phyloP scores from a whole-genome alignment of 2,888 invertebrate genomes.

The Chouioia cunea region DNA sequence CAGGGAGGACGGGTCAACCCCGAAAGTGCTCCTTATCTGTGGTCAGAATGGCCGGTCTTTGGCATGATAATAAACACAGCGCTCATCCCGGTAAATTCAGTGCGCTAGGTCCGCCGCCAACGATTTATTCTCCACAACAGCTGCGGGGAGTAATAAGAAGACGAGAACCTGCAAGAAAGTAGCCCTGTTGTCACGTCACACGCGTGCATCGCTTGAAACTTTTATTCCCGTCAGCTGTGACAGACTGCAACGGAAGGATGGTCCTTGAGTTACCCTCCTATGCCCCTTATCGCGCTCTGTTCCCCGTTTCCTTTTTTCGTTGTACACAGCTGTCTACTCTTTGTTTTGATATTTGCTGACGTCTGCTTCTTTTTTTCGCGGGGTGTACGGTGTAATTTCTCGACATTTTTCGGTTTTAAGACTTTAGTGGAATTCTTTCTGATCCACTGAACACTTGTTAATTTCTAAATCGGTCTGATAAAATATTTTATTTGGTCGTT shows the following conservation, averaged over 20 bases:
- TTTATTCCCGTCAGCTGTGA: conserved; percentile 39
- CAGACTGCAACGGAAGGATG: conserved; percentile 5
- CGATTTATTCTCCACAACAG: conserved; percentile 26
- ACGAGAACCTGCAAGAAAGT: background rate
- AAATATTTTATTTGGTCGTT: too few relatives aligned
- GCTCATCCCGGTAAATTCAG: background rate
- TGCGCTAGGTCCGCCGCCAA: background rate
- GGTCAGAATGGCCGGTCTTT: conserved; percentile 2
- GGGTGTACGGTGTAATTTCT: too few relatives aligned
- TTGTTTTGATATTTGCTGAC: too few relatives aligned
- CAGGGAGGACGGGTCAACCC: background rate
- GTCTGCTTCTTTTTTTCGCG: too few relatives aligned
- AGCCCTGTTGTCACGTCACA: background rate
- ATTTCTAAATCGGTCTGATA: too few relatives aligned
- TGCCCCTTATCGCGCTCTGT: background rate
- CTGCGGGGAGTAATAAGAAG: too few relatives aligned
- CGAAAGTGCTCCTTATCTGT: conserved; percentile 18
- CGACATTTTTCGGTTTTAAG: too few relatives aligned
- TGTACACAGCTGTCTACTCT: too few relatives aligned
- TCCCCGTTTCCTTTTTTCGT: background rate
- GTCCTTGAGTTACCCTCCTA: conserved; percentile 23
- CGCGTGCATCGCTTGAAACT: conserved; percentile 27
- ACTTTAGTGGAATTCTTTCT: too few relatives aligned
- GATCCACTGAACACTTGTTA: too few relatives aligned
- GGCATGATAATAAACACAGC: conserved; percentile 36